Evolutionary conservation across 2,113 vertebrate species (phyloP).

Genomic region (Argyrosomus japonicus): DNA sequence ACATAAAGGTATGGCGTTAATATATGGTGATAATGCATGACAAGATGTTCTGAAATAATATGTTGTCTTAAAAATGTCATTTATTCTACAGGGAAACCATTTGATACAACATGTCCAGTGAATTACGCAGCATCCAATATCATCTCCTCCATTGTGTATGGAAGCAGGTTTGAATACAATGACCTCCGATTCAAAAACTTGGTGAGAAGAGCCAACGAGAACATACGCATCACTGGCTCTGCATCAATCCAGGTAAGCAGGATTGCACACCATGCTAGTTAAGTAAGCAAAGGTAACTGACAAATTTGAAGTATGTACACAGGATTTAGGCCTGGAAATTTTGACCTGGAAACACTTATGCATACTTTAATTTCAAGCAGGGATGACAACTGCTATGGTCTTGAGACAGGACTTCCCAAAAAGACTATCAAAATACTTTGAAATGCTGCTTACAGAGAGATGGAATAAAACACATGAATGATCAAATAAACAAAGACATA

Average conservation of each 20-base stretch:
- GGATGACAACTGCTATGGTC: no score
- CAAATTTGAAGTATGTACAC: no score
- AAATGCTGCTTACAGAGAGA: no score
- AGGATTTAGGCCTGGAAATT: no score
- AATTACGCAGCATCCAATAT: conserved; percentile 81
- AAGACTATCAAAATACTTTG: no score
- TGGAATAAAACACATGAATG: no score
- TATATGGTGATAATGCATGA: background rate
- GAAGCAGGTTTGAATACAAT: conserved; percentile 81
- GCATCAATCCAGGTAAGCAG: conserved; percentile 64
- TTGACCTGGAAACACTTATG: no score
- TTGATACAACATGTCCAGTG: conserved; percentile 62
- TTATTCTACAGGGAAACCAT: conserved; percentile 72
- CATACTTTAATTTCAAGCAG: no score
- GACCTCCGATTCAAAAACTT: conserved; percentile 70
- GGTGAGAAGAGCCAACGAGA: conserved; percentile 68
- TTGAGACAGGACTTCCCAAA: no score
- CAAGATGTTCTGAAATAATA: no score
- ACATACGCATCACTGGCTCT: conserved; percentile 52
- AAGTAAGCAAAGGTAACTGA: no score
- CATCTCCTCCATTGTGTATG: conserved; percentile 81
- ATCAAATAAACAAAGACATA: no score
- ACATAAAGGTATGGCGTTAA: conserved; percentile 44
- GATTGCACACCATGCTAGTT: background rate
- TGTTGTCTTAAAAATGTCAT: background rate